Evolutionary conservation across 2,888 invertebrate species (phyloP), one percentile per base, ranked within the genome.

Genomic region (Andrena haemorrhoa): DNA sequence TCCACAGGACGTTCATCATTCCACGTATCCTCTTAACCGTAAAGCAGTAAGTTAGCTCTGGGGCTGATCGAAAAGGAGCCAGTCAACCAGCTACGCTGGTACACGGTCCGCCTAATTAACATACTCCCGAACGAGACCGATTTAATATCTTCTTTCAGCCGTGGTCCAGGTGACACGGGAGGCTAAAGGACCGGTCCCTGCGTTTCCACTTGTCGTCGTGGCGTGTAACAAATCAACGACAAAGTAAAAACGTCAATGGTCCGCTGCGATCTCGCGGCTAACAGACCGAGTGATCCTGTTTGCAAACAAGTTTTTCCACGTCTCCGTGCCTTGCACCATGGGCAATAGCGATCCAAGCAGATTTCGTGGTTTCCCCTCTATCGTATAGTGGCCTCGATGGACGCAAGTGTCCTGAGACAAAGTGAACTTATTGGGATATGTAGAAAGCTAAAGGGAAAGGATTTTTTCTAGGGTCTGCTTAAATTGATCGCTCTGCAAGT

Each of bases 201-300:
- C 26, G 31, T 68, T 41, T 53, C 60, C 61, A 63, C 77, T 79
- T 75, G 79, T 77, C 66, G 77, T 33, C 74, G 53, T 33, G 47
- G 74, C 65, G 60, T 72, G 75, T 72, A 82, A 82, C 75, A 82
- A 71, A 72, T 82, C 82, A 73, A 82, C 72, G 72, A 60, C 60
- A 35, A 51, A 68, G 65, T 68, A 82, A 82, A 80, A 82, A 80
- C 82, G 68, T 80, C 75, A 82, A 80, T 82, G 82, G 60, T 78
- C 63, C 47, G 31, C 53, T 56, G 12, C 56, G 49, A 53, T 68
- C 47, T 69, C 51, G 12, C 60, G 58, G 49, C 61, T 70, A 79
- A 79, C 66, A 68, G 64, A 60, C 60, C 64, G 33, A 47, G 65
- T 33, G 63, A 63, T 71, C 53, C 68, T 75, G 78, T 83, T 81